These are phyloP conservation scores for Macrophya annulata DNA, from an alignment of 2,888 invertebrate genomes.

Conservation along the genomic window DNA sequence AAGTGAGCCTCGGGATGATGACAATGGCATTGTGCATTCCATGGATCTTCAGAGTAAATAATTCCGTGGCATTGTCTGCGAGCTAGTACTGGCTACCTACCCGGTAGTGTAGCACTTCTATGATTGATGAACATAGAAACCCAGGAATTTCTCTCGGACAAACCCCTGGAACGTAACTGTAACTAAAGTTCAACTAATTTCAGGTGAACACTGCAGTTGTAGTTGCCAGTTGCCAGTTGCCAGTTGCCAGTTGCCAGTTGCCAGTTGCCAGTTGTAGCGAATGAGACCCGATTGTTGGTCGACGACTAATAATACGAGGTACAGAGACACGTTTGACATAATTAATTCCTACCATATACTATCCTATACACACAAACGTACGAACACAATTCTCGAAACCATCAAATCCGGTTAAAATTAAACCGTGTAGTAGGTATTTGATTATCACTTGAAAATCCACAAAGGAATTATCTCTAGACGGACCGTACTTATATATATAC, in stretches of 20 bases:
- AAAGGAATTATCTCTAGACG: not conserved
- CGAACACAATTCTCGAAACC: not conserved
- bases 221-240: not conserved
- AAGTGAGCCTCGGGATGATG: slow-evolving; percentile 9
- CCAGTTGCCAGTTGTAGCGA: not conserved
- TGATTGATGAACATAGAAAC: slow-evolving; percentile 48
- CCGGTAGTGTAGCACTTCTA: not conserved
- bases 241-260: not conserved
- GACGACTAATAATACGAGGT: slow-evolving; percentile 3
- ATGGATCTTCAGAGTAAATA: slow-evolving; percentile 43
- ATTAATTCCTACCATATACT: not conserved
- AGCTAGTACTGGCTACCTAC: not conserved
- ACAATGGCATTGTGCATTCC: slow-evolving; percentile 50
- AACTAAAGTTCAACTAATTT: slow-evolving; percentile 17
- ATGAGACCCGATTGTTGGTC: not conserved
- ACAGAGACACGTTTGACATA: slow-evolving; percentile 16
- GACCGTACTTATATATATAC: no score
- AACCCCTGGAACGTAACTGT: not conserved
- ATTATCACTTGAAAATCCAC: not conserved
- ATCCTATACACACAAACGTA: no score
- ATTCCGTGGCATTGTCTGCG: slow-evolving; percentile 45
- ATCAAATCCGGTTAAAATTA: not conserved
- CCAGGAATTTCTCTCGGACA: slow-evolving; percentile 32
- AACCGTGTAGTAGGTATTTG: not conserved
- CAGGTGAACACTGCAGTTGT: not conserved